Conservation (phyloP, 2,888 invertebrate species). For the Harmothoe impar region DNA sequence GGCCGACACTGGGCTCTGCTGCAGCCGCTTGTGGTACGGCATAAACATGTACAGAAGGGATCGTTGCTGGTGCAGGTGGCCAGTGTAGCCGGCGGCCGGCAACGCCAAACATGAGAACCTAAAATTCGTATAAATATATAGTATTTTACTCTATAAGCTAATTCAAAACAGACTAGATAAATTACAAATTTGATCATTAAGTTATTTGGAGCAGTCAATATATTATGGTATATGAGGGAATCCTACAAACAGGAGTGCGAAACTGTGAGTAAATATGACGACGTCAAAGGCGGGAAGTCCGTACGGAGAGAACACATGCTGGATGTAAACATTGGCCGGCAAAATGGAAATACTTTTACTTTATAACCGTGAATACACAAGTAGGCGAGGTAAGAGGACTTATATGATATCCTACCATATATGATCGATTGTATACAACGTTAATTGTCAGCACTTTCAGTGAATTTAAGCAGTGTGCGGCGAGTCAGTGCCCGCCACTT, state of each 20-base stretch:
- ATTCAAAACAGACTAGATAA: too few species aligned
- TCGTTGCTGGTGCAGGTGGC: background rate
- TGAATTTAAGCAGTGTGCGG: too few species aligned
- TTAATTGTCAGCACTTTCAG: too few species aligned
- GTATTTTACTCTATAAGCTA: too few species aligned
- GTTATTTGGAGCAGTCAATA: too few species aligned
- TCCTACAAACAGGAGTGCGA: background rate
- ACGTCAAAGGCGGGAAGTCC: constrained; percentile 19
- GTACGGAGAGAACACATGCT: background rate
- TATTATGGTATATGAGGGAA: too few species aligned
- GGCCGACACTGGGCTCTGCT: too few species aligned
- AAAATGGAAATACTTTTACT: constrained; percentile 10
- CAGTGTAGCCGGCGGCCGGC: background rate
- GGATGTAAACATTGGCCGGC: constrained; percentile 14
- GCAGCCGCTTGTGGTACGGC: background rate
- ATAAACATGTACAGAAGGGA: background rate
- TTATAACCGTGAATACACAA: constrained; percentile 2
- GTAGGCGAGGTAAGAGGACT: background rate
- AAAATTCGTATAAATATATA: too few species aligned
- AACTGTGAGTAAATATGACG: background rate
- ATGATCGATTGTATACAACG: too few species aligned
- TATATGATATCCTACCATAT: background rate
- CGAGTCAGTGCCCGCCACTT: too few species aligned
- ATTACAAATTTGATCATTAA: too few species aligned
- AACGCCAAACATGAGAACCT: background rate